phyloP scores from a whole-genome alignment of 1,140 invertebrate genomes.

The Dreissena rostriformis region DNA sequence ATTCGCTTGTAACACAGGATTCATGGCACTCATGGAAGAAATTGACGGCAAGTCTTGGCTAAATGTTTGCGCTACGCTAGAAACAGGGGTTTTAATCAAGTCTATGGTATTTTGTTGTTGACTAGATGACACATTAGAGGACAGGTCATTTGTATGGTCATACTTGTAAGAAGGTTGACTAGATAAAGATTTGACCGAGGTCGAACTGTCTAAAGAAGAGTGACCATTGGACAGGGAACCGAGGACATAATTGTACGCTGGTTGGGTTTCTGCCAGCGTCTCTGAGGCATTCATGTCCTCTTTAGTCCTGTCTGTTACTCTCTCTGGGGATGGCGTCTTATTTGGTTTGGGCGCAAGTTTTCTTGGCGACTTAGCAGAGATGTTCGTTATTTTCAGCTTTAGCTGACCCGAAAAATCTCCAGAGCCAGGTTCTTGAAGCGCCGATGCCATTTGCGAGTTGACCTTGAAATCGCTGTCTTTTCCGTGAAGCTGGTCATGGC shows the following conservation, averaged over 20 bases:
- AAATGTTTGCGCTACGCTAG: background rate
- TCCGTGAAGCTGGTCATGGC: slow-evolving; percentile 67
- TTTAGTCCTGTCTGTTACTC: background rate
- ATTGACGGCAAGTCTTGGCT: slow-evolving; percentile 18
- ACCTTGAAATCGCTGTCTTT: slow-evolving; percentile 55
- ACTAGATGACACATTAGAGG: slow-evolving; percentile 10
- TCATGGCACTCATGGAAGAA: slow-evolving; percentile 6
- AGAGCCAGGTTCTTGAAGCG: background rate
- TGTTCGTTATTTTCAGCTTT: slow-evolving; percentile 24
- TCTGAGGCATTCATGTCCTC: too few relatives aligned
- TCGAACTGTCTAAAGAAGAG: slow-evolving; percentile 6
- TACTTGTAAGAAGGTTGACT: background rate
- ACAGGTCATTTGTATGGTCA: background rate
- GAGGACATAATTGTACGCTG: slow-evolving; percentile 52
- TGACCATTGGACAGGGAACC: slow-evolving; percentile 34
- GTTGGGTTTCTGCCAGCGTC: slow-evolving; percentile 2
- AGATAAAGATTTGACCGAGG: background rate
- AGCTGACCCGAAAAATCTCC: slow-evolving; percentile 15
- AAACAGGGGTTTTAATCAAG: background rate
- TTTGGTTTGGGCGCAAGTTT: slow-evolving; percentile 34
- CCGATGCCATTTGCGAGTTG: slow-evolving; percentile 38
- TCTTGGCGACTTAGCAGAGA: slow-evolving; percentile 19
- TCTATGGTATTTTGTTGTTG: slow-evolving; percentile 34
- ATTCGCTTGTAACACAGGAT: slow-evolving; percentile 37
- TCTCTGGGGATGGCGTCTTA: slow-evolving; percentile 1